Base-by-base conservation (phyloP, 1,140 invertebrate species). In the Pogonognathellus flavescens region DNA sequence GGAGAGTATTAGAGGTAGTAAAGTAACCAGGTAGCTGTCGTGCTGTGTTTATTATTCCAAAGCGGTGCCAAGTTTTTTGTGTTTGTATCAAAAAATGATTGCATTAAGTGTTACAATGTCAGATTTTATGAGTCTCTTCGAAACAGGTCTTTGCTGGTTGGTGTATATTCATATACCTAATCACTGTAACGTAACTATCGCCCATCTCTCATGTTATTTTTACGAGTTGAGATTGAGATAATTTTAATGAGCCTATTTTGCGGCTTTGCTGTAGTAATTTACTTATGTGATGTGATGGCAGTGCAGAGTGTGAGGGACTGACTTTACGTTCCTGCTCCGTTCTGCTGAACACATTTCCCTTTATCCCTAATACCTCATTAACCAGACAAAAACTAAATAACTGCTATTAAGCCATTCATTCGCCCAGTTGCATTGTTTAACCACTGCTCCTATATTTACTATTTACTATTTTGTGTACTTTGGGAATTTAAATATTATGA, bases 241-340 rank as follows among this genome's bases (percentile, higher is more conserved):
- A 81, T 81, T 81, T 81, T 81, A 81, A 81, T 81, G 80, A 81
- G 80, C 22, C 80, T 81, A 81, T 81, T 81, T 81, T 81, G 80
- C 80, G 80, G 80, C 80, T 81, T 81, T 57, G 80, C 80, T 81
- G 20, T 66, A 25, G 62, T 66, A 66, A 66, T 66, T 20, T 66
- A 66, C 62, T 66, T 66, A 25, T 11, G 62, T 20, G 22, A 13
- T 10, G 14, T 25, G 62, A 18, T 22, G 20, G 60, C 20, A 66
- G 25, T 66, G 25, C 18, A 62, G 60, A 66, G 14, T 25, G 62
- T 66, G 62, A 66, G 59, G 3, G 59, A 13, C 41, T n/a, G 41
- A 49, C 13, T 10, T 22, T 70, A 13, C 14, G 20, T 31, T 31
- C 25, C 70, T 50, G 41, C 14, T 31, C 16, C 70, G 7, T 25